Base-by-base conservation (phyloP, 1,140 invertebrate species). In the Drosophila mauritiana region DNA sequence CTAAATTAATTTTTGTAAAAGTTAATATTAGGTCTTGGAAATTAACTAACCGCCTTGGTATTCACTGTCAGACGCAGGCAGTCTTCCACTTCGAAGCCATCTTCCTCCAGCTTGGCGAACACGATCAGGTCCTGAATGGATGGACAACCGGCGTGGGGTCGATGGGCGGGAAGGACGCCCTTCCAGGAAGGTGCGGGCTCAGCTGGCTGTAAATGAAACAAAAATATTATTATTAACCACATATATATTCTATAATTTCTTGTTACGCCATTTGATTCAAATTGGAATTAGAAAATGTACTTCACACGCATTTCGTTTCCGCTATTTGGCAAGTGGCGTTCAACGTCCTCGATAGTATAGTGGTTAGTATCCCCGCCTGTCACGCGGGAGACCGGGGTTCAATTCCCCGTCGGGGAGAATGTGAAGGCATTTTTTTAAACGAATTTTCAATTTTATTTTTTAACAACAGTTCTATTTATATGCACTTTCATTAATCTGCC, bases 321-420 rank as follows among this genome's bases (percentile, higher is more conserved):
- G 5, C 1, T n/a, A 15, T 70, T 78, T 34, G 74, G 13, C 64
- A 3, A 10, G 0, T 0, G 0, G 0, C 0, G 3, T 0, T 17
- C 61, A 79, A 52, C 70, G 58, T 93, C 92, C 92, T 93, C 92
- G 92, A 92, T 93, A 93, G 93, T 93, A 93, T 93, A 93, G 91
- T 93, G 92, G 91, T 93, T 57, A 93, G 92, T 93, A 93, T 93
- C 92, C 92, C 92, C 93, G 92, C 92, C 92, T 93, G 92, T 93
- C 92, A 93, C 92, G 93, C 92, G 93, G 92, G 92, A 93, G 93
- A 93, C 92, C 92, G 92, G 93, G 92, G 93, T 93, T 93, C 93
- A 93, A 93, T 93, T 93, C 93, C 92, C 92, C 92, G 93, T 91
- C 92, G 92, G 92, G 93, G 91, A 93, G 92, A 65, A 20, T 46